Base-by-base conservation (phyloP, 2,888 invertebrate genomes). In the Zygogramma bicolorata region DNA sequence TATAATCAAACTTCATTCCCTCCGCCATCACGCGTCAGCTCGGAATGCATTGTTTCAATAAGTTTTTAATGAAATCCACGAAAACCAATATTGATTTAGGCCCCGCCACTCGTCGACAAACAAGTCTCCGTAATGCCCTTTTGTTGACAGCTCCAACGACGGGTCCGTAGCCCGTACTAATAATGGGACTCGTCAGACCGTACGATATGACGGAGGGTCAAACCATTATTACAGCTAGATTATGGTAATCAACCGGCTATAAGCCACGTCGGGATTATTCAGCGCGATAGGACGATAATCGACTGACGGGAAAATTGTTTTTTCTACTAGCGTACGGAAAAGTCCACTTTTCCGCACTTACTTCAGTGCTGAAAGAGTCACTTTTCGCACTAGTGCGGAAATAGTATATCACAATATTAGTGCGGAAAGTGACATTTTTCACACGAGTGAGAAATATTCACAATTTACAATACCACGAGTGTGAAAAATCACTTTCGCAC, bases 201-300 rank as follows among this genome's bases (percentile, higher is more conserved):
- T 73, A 49, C 73, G 65, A 65, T 73, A 73, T 73, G 62, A 53
- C n/a, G 53, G 53, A 53, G 53, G 53, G 67, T 73, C 69, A 69
- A 66, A 65, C 68, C 73, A 31, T 70, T 73, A 70, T 73, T 74
- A 74, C 65, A 74, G 61, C 63, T 53, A 63, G 68, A 71, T 74
- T 71, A 71, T 70, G 71, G 68, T 71, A 74, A 74, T 67, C 71
- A 74, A 70, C 71, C 71, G 63, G 42, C 71, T 58, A 38, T 42
- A 42, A 59, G 38, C 57, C 15, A 8, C 61, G 38, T 22, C 10
- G n/a, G 53, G 53, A 53, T 53, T 53, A 53, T 53, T 53, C 27
- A 25, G 53, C n/a, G 25, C 53, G n/a, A 53, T 27, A 22, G n/a
- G 27, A 27, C 53, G 53, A 25, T 22, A 13, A 53, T 53, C 53